A percentile compares a stretch with the other conserved stretches of the same genome.
Evolutionary conservation across 1,140 invertebrate species (phyloP).

Genomic region (Philotrypesis tridentata): DNA sequence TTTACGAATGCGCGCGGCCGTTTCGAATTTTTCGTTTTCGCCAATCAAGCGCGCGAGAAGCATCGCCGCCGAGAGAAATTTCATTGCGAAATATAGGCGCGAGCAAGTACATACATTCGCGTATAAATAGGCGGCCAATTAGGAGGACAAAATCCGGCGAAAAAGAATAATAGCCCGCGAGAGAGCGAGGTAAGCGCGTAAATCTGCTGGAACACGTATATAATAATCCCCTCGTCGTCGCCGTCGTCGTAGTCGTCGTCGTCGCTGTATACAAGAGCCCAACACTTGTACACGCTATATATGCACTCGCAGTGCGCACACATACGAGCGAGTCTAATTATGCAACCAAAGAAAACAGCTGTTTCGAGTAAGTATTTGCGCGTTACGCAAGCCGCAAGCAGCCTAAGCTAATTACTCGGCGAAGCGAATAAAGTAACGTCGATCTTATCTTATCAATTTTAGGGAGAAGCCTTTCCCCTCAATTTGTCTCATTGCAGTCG

Average conservation of each 20-base stretch:
- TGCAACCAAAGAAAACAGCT: slow-evolving; percentile 16
- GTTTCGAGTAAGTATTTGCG: slow-evolving; percentile 16
- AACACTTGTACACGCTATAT: no score
- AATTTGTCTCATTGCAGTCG: slow-evolving; percentile 11
- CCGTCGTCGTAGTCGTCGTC: no score
- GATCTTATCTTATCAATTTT: slow-evolving; percentile 30
- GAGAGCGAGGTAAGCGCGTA: neutral
- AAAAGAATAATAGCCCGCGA: slow-evolving; percentile 1
- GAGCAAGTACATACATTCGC: no score
- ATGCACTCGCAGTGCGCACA: no score
- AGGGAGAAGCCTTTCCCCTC: neutral
- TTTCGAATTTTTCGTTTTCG: no score
- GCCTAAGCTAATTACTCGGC: slow-evolving; percentile 13
- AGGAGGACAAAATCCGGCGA: neutral
- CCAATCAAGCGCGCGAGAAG: neutral
- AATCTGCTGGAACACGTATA: neutral
- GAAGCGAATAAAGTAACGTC: neutral
- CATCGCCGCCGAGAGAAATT: neutral
- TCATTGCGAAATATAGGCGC: neutral
- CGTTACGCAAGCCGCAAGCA: neutral
- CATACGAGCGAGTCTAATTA: neutral
- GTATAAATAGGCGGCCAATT: no score
- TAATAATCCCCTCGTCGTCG: neutral
- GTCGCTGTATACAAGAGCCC: no score
- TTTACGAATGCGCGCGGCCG: no score